phyloP scores from a whole-genome alignment of 1,140 invertebrate genomes.

The Danaus plexippus region DNA sequence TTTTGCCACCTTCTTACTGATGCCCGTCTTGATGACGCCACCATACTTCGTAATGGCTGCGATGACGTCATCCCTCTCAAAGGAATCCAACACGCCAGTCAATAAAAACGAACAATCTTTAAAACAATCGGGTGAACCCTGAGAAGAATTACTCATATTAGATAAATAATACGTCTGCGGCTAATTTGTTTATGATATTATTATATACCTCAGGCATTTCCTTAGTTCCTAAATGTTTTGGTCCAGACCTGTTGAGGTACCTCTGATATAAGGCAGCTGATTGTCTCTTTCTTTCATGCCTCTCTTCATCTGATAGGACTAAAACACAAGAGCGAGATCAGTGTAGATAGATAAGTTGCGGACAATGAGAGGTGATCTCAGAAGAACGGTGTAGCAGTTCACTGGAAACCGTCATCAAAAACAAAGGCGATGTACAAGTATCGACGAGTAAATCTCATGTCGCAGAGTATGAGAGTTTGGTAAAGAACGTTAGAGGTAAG shows the following conservation, averaged over 20 bases:
- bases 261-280: conserved; percentile 77
- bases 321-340: conserved; percentile 2
- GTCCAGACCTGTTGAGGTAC: conserved; percentile 82
- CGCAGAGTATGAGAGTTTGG: no score
- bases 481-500: no score
- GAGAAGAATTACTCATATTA: conserved; percentile 28
- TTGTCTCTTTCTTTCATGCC: conserved; percentile 76
- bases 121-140: conserved; percentile 84
- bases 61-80: conserved; percentile 86
- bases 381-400: no score
- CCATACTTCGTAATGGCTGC: conserved; percentile 85
- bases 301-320: conserved; percentile 74
- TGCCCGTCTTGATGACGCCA: conserved; percentile 79
- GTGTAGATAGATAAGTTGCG: conserved; percentile 16
- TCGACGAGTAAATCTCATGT: no score
- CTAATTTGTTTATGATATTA: background rate
- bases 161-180: background rate
- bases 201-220: conserved; percentile 81
- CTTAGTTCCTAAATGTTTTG: conserved; percentile 85
- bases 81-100: conserved; percentile 90
- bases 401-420: no score
- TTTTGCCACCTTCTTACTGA: conserved; percentile 79
- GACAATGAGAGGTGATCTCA: no score
- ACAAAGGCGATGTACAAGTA: no score
- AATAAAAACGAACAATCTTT: conserved; percentile 85